Conservation (phyloP, 2,888 invertebrate genomes). For the Ditula angustiorana region DNA sequence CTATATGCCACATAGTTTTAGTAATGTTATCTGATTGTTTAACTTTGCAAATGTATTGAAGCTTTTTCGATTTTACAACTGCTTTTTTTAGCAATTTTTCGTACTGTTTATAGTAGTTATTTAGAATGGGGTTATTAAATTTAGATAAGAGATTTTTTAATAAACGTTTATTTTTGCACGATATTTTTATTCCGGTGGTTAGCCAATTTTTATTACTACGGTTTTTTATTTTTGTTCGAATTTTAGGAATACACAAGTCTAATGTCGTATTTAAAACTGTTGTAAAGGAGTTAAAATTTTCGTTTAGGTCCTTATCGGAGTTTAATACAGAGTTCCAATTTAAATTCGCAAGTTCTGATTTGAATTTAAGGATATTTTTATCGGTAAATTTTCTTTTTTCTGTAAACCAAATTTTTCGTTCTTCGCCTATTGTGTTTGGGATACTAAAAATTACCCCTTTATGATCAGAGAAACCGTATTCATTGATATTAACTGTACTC, state of each 20-base stretch:
- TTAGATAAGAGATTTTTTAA: not conserved
- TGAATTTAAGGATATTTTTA: not conserved
- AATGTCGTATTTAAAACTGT: not conserved
- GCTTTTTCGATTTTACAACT: slow-evolving; percentile 7
- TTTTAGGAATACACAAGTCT: not conserved
- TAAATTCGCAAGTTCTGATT: not conserved
- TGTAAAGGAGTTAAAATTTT: not conserved
- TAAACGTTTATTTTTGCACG: slow-evolving; percentile 14
- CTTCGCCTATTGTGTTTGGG: not conserved
- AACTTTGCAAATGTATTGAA: not conserved
- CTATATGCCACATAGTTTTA: slow-evolving; percentile 9
- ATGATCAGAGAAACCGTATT: not conserved
- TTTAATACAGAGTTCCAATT: not conserved
- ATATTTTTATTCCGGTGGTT: slow-evolving; percentile 9
- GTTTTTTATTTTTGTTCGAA: not conserved
- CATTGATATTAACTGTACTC: not conserved
- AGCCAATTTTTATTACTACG: not conserved
- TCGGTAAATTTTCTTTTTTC: not conserved
- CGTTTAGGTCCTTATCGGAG: not conserved
- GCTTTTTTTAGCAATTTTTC: slow-evolving; percentile 10
- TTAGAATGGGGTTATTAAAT: not conserved
- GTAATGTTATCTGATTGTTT: slow-evolving; percentile 1
- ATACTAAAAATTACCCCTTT: not conserved
- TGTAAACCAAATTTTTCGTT: not conserved
- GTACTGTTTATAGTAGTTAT: not conserved